phyloP scores from a whole-genome alignment of 1,140 invertebrate genomes.

The Nebria ingens region DNA sequence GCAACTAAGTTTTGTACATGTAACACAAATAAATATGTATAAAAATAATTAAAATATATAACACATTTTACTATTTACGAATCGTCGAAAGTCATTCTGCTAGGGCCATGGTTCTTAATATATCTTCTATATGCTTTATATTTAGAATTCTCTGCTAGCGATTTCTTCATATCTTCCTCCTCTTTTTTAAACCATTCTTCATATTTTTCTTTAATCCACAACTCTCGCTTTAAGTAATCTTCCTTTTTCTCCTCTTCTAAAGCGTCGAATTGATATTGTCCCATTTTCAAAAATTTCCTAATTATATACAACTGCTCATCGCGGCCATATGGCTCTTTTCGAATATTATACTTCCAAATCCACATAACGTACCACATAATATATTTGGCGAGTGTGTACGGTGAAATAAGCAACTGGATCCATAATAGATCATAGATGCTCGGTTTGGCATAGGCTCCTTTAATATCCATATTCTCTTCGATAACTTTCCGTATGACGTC shows the following conservation, averaged over 20 bases:
- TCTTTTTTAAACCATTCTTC: constrained; percentile 65
- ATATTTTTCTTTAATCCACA: constrained; percentile 78
- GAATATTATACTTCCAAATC: constrained; percentile 70
- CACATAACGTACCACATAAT: constrained; percentile 66
- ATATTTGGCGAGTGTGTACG: constrained; percentile 58
- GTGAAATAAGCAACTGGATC: constrained; percentile 69
- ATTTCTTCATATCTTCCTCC: constrained; percentile 72
- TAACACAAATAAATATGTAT: constrained; percentile 10
- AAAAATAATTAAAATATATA: constrained; percentile 9
- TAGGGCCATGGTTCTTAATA: constrained; percentile 67
- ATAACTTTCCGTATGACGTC: constrained; percentile 66
- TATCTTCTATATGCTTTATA: constrained; percentile 71
- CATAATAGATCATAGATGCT: constrained; percentile 64
- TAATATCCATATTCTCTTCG: constrained; percentile 83
- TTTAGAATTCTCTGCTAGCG: constrained; percentile 63
- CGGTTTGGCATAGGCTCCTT: constrained; percentile 80
- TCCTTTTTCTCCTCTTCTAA: constrained; percentile 63
- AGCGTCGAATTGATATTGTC: constrained; percentile 54
- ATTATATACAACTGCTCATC: constrained; percentile 81
- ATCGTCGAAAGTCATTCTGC: constrained; percentile 71
- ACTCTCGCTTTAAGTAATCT: constrained; percentile 59
- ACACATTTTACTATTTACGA: constrained; percentile 35
- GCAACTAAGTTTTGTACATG: not conserved
- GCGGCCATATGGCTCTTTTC: constrained; percentile 61
- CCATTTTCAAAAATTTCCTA: constrained; percentile 61